These are phyloP conservation scores for Enteromius mattozi DNA, from an alignment of 2,797 vertebrate species.

Conservation along the genomic window DNA sequence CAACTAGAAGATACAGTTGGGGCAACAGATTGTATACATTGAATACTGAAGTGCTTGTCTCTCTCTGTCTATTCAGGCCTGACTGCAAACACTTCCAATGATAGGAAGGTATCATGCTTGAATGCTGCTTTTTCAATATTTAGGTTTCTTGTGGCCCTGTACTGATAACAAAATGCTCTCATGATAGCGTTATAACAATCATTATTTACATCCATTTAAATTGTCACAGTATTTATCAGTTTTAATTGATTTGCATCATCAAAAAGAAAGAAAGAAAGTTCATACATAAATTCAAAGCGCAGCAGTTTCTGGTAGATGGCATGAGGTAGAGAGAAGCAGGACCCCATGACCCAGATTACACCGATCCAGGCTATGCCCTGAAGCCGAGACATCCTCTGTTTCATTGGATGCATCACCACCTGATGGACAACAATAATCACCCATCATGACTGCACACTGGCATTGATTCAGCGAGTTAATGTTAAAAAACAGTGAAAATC, in stretches of 20 bases:
- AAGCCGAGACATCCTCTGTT: constrained; percentile 79
- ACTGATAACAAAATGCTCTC: neutral
- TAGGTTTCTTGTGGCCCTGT: neutral
- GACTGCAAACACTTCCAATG: neutral
- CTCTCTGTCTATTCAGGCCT: neutral
- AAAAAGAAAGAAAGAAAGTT: neutral
- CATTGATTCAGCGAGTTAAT: neutral
- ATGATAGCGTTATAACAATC: neutral
- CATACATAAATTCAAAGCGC: constrained; percentile 84
- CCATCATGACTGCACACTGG: neutral
- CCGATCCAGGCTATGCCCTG: constrained; percentile 76
- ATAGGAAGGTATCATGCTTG: neutral
- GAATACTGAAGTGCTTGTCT: neutral
- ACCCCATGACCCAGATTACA: constrained; percentile 84
- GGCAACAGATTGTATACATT: neutral
- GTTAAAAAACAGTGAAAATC: neutral
- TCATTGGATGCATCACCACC: constrained; percentile 85
- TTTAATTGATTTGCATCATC: neutral
- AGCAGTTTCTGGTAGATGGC: constrained; percentile 86
- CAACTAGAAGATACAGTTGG: neutral
- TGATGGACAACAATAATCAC: constrained; percentile 52
- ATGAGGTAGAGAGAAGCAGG: constrained; percentile 85
- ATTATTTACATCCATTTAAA: neutral
- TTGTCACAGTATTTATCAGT: neutral
- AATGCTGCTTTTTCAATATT: neutral